Evolutionary conservation across 2,888 invertebrate species (phyloP), one percentile per base, ranked within the genome.

Genomic region (Calliphora vomitoria): DNA sequence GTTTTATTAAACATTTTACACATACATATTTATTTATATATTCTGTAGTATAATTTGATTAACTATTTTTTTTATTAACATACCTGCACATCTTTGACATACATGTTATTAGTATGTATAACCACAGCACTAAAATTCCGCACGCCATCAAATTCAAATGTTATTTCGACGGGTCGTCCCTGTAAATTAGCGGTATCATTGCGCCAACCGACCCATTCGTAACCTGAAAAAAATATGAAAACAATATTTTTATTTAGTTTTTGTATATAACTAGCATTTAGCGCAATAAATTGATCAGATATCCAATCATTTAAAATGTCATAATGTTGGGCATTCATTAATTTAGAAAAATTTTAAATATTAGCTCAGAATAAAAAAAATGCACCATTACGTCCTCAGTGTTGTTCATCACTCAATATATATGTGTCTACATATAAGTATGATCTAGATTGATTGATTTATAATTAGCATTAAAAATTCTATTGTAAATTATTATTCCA

Each of bases 121-220:
- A 96, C 95, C 90, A 97, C 95, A 76, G 96, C 95, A 72, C 96
- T 96, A 93, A 97, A 97, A 93, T 97, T 97, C 85, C 97, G 94
- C 71, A 96, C 95, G 89, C 95, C 94, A 93, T 97, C 97, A 94
- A 97, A 97, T 93, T 96, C 96, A 93, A 97, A 97, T 60, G 95
- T 94, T 82, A 97, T 95, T 93, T 96, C 96, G 25, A 97, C 95
- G 6, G 96, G 96, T 88, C 95, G 95, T 75, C 95, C 95, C 66
- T 95, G 92, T 93, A 95, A 94, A 55, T 94, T 95, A 41, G 95
- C 94, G 25, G 95, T 95, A 91, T 96, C 96, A 91, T 96, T 96
- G 91, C 95, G 95, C 97, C 97, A 97, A 72, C 97, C 97, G 71
- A 97, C 95, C 97, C 97, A 97, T 93, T 97, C 97, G 92, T 96